Evolutionary conservation across 2,797 vertebrate species (phyloP), one percentile per base, ranked within the genome.

Genomic region (Xyrichtys novacula): DNA sequence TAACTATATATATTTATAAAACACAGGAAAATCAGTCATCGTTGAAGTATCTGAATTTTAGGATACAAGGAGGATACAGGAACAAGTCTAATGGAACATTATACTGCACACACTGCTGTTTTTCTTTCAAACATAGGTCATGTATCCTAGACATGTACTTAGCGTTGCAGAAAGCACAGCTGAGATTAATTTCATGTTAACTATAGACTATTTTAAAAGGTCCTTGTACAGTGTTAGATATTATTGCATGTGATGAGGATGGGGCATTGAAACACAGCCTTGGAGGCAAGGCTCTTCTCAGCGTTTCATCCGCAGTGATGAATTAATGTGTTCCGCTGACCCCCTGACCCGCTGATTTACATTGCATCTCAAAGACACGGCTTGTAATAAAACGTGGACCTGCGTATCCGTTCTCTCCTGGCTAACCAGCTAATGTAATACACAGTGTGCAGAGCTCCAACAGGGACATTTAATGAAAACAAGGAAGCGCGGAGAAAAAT

Each of bases 391-490:
- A 89, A 86, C 48, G 32, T 74, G 55, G 47, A 70, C 77, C 74
- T 25, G 83, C 38, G 50, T 70, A 65, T 54, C 68, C 7, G 32
- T 73, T 73, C 78, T 87, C 77, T 83, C 65, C 72, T 72, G 79
- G 69, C 82, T 82, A 80, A 83, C 65, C 49, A 23, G 60, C 78
- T 78, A 85, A 87, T 85, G 83, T 64, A 72, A 84, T 65, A 83
- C 84, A 76, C 54, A 72, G 75, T 72, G 71, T 71, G 74, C 46
- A 16, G 68, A 66, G 73, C 83, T 88, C 89, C 89, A 86, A 78
- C 85, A 73, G 88, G 85, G 88, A 84, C 71, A 25, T 87, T 89
- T 86, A 91, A 91, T 91, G 84, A 90, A 89, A 89, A 89, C 67
- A 73, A 89, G 79, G 71, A 82, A 84, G 78, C 49, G 9, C 61